Conservation (phyloP, 2,113 vertebrate species). For the Nanorana parkeri region DNA sequence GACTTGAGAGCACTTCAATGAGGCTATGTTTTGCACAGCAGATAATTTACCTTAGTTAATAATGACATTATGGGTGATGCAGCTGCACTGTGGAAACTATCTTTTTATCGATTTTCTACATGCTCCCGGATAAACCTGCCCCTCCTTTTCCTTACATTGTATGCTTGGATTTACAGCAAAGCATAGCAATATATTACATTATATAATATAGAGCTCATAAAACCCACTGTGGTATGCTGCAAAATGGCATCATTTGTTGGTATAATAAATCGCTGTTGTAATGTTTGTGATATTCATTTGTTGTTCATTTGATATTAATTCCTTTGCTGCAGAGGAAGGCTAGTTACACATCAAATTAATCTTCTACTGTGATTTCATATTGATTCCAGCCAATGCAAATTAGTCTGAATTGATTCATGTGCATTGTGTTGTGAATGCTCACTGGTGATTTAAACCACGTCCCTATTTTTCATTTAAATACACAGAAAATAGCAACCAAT, state of each 20-base stretch:
- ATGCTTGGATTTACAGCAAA: too few relatives aligned
- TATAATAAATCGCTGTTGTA: too few relatives aligned
- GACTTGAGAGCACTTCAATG: not conserved
- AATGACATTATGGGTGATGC: not conserved
- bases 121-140: too few relatives aligned
- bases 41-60: not conserved
- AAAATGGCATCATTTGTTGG: not conserved
- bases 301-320: not conserved
- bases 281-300: not conserved
- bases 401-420: not conserved
- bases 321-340: not conserved
- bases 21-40: too few relatives aligned
- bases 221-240: not conserved
- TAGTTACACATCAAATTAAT: not conserved
- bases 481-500: not conserved
- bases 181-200: too few relatives aligned
- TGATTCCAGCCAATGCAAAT: not conserved
- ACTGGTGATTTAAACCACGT: not conserved
- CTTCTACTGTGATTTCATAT: not conserved
- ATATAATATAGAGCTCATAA: not conserved
- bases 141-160: too few relatives aligned
- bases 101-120: too few relatives aligned
- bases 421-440: not conserved
- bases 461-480: not conserved
- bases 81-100: too few relatives aligned